Base-by-base conservation (phyloP, 1,140 invertebrate species). In the Trichonephila clavata region DNA sequence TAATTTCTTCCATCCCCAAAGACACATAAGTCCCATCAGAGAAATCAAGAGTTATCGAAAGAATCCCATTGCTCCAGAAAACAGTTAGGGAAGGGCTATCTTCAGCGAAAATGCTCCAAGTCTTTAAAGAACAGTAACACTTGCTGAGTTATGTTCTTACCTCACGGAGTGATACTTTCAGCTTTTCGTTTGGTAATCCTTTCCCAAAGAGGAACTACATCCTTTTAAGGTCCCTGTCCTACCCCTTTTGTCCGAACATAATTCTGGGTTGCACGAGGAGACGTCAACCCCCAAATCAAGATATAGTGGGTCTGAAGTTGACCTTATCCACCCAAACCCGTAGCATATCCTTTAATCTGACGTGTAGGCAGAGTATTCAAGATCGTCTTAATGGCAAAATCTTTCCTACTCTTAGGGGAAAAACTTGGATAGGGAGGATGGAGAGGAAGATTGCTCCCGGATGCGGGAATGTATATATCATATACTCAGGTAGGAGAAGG, bases 271-370 rank as follows among this genome's bases (percentile, higher is more conserved):
- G 63, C 63, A n/a, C 16, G 16, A 43, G 14, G 16, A 39, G 20
- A 61, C 71, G 27, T 27, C 50, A 59, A 61, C 18, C n/a, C 43
- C 81, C 81, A 92, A 92, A 92, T 92, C 91, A 92, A 92, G 91
- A 92, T 65, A 39, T 92, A 92, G 61, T 92, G 39, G n/a, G n/a
- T 5, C 43, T 86, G 21, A 59, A 39, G 10, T 43, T 86, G 91
- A 92, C 91, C 91, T 57, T 63, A 39, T 68, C 61, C 63, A 57
- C 81, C 80, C 16, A 65, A 24, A 20, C 77, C 27, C 83, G 83
- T 86, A 92, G 83, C 63, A 27, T 92, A 92, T 92, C 91, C 86
- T 86, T 92, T 92, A 92, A 92, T 86, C 91, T 86, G 81, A 86
- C 91, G 77, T 43, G 27, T 63, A 60, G 27, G 27, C 80, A 10